Evolutionary conservation across 2,888 invertebrate genomes (phyloP).

Genomic region (Caenorhabditis becei): DNA sequence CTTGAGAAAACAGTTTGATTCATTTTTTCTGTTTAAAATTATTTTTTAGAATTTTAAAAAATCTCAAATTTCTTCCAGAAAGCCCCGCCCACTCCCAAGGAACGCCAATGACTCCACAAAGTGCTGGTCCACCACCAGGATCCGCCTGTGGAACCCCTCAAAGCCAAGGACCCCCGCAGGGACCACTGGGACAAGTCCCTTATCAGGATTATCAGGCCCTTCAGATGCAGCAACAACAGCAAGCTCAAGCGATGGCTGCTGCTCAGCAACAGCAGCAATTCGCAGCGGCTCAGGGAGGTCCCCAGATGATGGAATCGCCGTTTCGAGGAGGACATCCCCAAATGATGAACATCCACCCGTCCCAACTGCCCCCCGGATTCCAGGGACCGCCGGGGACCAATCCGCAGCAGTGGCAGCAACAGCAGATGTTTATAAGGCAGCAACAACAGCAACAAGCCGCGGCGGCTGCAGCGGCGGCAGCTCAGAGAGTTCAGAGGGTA

Average conservation of each 20-base stretch:
- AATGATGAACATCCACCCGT: constrained; percentile 47
- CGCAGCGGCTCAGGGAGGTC: background rate
- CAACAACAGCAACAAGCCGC: constrained; percentile 30
- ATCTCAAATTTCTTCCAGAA: no score
- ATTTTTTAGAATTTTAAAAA: background rate
- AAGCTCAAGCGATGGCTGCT: constrained; percentile 40
- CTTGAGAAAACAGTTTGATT: no score
- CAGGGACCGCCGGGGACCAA: background rate
- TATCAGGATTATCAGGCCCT: constrained; percentile 46
- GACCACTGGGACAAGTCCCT: constrained; percentile 1
- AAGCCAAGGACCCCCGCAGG: constrained; percentile 4
- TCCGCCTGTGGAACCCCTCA: constrained; percentile 33
- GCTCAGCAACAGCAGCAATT: constrained; percentile 34
- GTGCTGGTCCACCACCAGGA: constrained; percentile 32
- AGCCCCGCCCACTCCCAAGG: constrained; percentile 53
- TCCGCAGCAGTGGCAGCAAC: constrained; percentile 50
- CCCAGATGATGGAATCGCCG: constrained; percentile 17
- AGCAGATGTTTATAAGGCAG: constrained; percentile 47
- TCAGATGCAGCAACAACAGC: constrained; percentile 55
- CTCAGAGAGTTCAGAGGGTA: constrained; percentile 28
- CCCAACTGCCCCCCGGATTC: constrained; percentile 22
- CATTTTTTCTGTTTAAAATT: no score
- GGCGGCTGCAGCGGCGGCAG: constrained; percentile 7
- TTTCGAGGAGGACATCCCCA: constrained; percentile 28
- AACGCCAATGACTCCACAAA: constrained; percentile 63